These are phyloP conservation scores for Microcebus griseorufus DNA, from an alignment of 2,113 vertebrate genomes.

Conservation along the genomic window DNA sequence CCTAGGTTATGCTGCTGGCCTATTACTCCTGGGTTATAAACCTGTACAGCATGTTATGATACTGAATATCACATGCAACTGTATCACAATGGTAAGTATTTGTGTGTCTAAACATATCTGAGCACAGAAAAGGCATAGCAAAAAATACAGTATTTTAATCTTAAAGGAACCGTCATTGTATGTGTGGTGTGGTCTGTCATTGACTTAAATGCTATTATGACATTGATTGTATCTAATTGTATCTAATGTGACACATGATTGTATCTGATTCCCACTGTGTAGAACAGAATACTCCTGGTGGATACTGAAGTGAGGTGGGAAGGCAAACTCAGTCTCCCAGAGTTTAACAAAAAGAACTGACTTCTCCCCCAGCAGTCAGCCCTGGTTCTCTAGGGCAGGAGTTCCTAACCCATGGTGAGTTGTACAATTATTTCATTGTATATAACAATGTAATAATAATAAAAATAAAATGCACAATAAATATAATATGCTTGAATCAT, in stretches of 20 bases:
- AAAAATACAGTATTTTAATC: neutral
- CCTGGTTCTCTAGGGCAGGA: neutral
- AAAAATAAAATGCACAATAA: too few species aligned
- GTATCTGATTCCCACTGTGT: neutral
- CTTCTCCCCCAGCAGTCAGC: neutral
- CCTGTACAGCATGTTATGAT: neutral
- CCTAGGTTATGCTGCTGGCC: neutral
- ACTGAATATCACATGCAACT: neutral
- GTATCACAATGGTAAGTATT: neutral
- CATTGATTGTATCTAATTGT: too few species aligned
- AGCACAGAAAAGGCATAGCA: neutral
- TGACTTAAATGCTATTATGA: neutral
- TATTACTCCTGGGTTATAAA: neutral
- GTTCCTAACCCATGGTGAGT: too few species aligned
- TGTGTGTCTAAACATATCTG: neutral
- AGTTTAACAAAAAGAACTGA: neutral
- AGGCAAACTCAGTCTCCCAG: neutral
- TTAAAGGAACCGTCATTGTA: neutral
- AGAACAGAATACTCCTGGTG: neutral
- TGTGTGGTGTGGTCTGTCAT: neutral
- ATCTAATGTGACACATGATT: neutral
- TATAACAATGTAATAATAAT: too few species aligned
- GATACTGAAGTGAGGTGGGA: neutral
- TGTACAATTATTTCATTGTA: too few species aligned
- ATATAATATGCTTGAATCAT: too few species aligned